A percentile compares a stretch with the other conserved stretches of the same genome.
phyloP scores from a whole-genome alignment of 2,888 invertebrate species.

The Campoplex nolae region DNA sequence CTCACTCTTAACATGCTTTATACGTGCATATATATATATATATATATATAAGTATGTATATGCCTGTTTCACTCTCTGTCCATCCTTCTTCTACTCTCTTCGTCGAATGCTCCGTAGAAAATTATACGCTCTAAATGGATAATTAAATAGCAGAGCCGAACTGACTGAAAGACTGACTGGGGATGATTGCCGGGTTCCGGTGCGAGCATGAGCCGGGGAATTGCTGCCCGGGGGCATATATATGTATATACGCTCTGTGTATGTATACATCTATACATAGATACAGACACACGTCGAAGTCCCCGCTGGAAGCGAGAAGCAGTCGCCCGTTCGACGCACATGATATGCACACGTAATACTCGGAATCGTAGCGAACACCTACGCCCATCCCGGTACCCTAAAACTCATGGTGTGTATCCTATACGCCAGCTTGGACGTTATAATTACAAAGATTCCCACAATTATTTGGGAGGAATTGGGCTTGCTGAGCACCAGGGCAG shows the following conservation, averaged over 20 bases:
- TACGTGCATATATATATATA: constrained; percentile 2
- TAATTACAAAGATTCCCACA: constrained; percentile 84
- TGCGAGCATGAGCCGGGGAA: constrained; percentile 82
- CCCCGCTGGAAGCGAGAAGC: constrained; percentile 58
- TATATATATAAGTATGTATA: neutral
- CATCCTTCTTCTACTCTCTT: constrained; percentile 47
- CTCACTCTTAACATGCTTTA: neutral
- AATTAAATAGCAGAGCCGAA: constrained; percentile 84
- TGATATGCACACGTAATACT: constrained; percentile 59
- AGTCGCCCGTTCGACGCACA: constrained; percentile 61
- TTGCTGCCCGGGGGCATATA: constrained; percentile 80
- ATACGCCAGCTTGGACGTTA: constrained; percentile 82
- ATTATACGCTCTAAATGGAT: constrained; percentile 85
- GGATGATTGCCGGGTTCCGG: constrained; percentile 85
- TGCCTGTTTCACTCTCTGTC: constrained; percentile 48
- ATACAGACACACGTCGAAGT: constrained; percentile 40
- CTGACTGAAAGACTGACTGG: constrained; percentile 84
- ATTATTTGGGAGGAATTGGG: constrained; percentile 65
- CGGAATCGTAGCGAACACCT: constrained; percentile 47
- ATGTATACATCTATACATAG: neutral
- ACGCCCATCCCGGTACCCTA: constrained; percentile 64
- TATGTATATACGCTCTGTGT: neutral
- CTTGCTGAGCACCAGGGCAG: constrained; percentile 12
- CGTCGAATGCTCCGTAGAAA: constrained; percentile 77
- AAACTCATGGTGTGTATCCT: constrained; percentile 68